phyloP scores from a whole-genome alignment of 2,113 vertebrate species.

The Platichthys stellatus region DNA sequence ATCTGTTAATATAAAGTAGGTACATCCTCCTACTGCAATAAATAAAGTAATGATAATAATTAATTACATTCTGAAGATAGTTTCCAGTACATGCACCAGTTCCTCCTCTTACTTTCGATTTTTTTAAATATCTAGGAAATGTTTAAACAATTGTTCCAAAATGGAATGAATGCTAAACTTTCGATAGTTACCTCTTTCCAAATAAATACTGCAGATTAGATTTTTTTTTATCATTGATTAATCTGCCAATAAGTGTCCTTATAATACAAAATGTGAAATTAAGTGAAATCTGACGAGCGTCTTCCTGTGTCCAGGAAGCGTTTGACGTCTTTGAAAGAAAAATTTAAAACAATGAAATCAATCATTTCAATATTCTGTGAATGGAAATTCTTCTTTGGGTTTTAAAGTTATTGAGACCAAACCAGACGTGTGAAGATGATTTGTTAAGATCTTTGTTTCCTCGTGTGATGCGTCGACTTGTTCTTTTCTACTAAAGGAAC shows the following conservation, averaged over 20 bases:
- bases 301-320: too few relatives aligned
- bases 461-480: too few relatives aligned
- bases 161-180: too few relatives aligned
- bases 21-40: too few relatives aligned
- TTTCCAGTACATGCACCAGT: too few relatives aligned
- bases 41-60: background rate
- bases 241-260: background rate
- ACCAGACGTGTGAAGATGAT: background rate
- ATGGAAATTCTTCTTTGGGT: background rate
- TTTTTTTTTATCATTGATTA: background rate
- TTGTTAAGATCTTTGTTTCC: too few relatives aligned
- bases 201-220: background rate
- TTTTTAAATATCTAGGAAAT: too few relatives aligned
- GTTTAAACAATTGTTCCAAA: too few relatives aligned
- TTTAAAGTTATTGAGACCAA: background rate
- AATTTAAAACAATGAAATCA: too few relatives aligned
- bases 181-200: background rate
- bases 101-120: too few relatives aligned
- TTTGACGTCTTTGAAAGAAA: background rate
- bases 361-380: background rate
- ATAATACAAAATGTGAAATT: background rate
- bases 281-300: background rate
- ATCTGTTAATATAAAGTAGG: too few relatives aligned
- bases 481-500: too few relatives aligned
- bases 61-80: background rate